Base-by-base conservation (phyloP, 2,888 invertebrate species). In the Holacanthella duospinosa region DNA sequence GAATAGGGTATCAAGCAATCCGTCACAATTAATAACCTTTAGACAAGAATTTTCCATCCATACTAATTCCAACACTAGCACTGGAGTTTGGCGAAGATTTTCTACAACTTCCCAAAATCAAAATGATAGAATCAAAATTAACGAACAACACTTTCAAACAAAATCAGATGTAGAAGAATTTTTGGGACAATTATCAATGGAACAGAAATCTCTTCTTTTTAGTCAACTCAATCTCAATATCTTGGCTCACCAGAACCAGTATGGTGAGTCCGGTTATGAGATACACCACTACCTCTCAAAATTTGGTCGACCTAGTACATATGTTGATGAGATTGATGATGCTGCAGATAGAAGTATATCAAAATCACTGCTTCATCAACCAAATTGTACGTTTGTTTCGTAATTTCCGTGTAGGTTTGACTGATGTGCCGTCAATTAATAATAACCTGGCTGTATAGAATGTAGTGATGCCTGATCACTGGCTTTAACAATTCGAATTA, bases 141-240 rank as follows among this genome's bases (percentile, higher is more conserved):
- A 48, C 21, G 48, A 9, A 4, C 12, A 66, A 19, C 64, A 64
- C 2, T 60, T 70, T 9, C 27, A 59, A 43, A 67, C 66, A 4
- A 63, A 63, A 43, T 63, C 64, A 2, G 58, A 66, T 28, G 68
- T 65, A 1, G 64, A 59, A n/a, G 48, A 64, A 9, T 71, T 71
- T 61, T 63, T 71, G 24, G 53, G 43, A n/a, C 63, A 67, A 28
- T 62, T 71, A 43, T 43, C 67, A 2, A 67, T 68, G 19, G 65
- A 69, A 9, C 71, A 71, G 57, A 70, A 67, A 58, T 59, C 58
- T 24, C 55, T 71, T 43, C 55, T 71, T 12, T 70, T 66, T 59
- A 68, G 70, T 54, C 67, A 65, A 48, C 61, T 71, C 16, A 69
- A 69, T 57, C 62, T 70, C 29, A 69, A 69, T 43, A 64, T 69